A percentile compares a stretch with the other conserved stretches of the same genome.
Evolutionary conservation across 64 coral and sea anemone species (phyloP).

Genomic region (Porites australiensis): DNA sequence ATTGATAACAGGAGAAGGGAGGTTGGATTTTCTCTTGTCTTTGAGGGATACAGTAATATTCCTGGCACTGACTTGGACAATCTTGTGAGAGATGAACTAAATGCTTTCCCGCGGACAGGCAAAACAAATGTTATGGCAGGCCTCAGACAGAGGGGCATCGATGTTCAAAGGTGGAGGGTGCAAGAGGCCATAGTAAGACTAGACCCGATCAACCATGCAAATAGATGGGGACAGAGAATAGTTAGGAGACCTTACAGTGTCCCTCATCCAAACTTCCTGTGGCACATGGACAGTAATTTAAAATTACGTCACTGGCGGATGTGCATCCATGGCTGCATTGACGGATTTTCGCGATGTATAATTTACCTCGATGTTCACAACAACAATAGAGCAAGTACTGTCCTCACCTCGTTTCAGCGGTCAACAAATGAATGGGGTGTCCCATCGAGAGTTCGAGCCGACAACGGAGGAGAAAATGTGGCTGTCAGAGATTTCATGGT

Average conservation of each 20-base stretch:
- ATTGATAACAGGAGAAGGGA: constrained; percentile 40
- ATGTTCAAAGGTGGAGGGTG: constrained; percentile 9
- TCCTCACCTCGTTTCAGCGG: neutral
- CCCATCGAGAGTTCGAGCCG: constrained; percentile 28
- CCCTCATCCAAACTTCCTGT: constrained; percentile 17
- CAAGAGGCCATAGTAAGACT: neutral
- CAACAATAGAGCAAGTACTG: constrained; percentile 17
- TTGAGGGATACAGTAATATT: constrained; percentile 26
- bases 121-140: constrained; percentile 48
- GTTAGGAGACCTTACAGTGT: constrained; percentile 9
- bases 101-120: constrained; percentile 33
- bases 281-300: constrained; percentile 12
- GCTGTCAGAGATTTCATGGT: constrained; percentile 35
- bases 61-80: neutral
- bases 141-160: neutral
- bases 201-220: neutral
- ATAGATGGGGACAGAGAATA: neutral
- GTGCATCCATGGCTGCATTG: constrained; percentile 26
- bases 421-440: neutral
- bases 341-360: constrained; percentile 41
- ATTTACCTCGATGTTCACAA: neutral
- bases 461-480: constrained; percentile 53
- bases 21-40: constrained; percentile 47
- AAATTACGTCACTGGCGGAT: neutral
- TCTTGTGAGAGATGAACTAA: constrained; percentile 8